Evolutionary conservation across 2,113 vertebrate genomes (phyloP), one percentile per base, ranked within the genome.

Genomic region (Ardeotis arabs): DNA sequence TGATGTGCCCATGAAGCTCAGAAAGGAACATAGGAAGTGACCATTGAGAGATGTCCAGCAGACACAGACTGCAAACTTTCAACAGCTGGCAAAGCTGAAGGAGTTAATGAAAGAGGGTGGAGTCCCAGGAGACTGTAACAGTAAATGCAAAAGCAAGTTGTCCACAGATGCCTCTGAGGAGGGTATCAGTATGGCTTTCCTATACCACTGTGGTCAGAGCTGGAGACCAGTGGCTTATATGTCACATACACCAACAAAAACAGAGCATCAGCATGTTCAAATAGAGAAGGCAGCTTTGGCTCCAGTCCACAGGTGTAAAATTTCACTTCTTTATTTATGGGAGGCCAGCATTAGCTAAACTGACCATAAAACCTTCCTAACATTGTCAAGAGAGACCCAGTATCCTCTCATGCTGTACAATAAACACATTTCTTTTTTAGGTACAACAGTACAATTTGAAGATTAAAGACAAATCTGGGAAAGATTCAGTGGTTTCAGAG

Each of bases 311-410:
- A 89, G 78, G 96, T 94, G 70, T 94, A 96, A 87, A 93, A 85
- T 96, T 96, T 96, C 96, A 91, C 82, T 83, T 96, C 35, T 97
- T 96, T 96, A 96, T 96, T 95, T 97, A 95, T 93, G 91, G 78
- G 77, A 94, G 91, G 47, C 81, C 87, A 88, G 50, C 7, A 18
- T 85, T 90, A 95, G 90, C 63, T 96, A 75, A 93, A 97, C 89
- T 95, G 81, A 93, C 77, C 86, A 92, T 95, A 96, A 96, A 97
- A 89, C 44, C 44, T 78, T 84, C 59, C 81, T 69, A 91, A 59
- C 55, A 17, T 50, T 73, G 89, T 91, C 67, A 66, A 73, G 73
- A 93, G 62, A 37, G 77, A 96, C 93, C 73, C 0, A 4, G 87
- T 83, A 91, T 89, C 68, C 56, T 94, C 81, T 91, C 67, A 45